phyloP scores from a whole-genome alignment of 2,888 invertebrate genomes.

The Mythimna ferrago region DNA sequence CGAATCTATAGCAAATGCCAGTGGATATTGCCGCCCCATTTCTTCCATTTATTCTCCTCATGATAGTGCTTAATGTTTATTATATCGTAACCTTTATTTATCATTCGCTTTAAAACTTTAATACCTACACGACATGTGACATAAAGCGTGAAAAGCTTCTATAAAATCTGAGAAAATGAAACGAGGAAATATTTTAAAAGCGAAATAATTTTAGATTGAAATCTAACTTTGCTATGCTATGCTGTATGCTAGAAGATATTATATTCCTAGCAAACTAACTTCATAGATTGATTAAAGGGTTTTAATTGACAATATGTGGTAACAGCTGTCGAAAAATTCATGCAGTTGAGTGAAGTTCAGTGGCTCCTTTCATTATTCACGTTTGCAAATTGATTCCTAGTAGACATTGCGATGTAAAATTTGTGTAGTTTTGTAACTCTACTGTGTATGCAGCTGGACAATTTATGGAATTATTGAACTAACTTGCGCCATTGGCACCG shows the following conservation, averaged over 20 bases:
- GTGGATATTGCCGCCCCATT: background rate
- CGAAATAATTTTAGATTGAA: background rate
- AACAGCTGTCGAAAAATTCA: too few relatives aligned
- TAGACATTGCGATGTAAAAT: too few relatives aligned
- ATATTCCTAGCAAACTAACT: background rate
- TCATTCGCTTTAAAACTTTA: slow-evolving; percentile 37
- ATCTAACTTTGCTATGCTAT: background rate
- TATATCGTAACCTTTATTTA: slow-evolving; percentile 25
- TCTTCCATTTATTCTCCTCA: slow-evolving; percentile 3
- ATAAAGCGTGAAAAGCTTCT: slow-evolving; percentile 14
- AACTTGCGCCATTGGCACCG: too few relatives aligned
- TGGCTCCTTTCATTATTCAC: too few relatives aligned
- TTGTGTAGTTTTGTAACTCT: too few relatives aligned
- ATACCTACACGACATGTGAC: slow-evolving; percentile 27
- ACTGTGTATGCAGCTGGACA: too few relatives aligned
- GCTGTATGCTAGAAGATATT: background rate
- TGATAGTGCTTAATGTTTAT: slow-evolving; percentile 16
- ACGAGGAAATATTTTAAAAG: slow-evolving; percentile 22
- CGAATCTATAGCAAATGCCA: background rate
- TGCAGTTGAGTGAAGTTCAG: too few relatives aligned
- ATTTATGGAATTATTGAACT: too few relatives aligned
- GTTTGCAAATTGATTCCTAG: too few relatives aligned
- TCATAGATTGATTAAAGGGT: background rate
- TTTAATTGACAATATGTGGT: too few relatives aligned
- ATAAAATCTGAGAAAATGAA: slow-evolving; percentile 32